phyloP scores from a whole-genome alignment of 2,888 invertebrate species.

The Leptinotarsa haldemani region DNA sequence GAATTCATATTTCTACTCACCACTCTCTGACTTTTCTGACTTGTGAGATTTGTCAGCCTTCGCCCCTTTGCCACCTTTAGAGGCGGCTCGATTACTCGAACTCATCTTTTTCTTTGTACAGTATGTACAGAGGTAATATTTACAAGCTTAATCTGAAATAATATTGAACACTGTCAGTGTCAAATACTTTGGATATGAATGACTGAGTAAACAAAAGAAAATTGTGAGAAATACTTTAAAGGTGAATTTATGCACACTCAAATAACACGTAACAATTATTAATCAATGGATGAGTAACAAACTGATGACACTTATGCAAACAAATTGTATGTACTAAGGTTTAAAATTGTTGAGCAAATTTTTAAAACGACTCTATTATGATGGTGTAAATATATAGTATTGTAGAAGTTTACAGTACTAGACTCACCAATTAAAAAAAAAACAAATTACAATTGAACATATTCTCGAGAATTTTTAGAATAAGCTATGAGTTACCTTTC shows the following conservation, averaged over 20 bases:
- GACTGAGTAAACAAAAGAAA: slow-evolving; percentile 14
- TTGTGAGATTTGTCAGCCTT: slow-evolving; percentile 64
- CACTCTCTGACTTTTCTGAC: slow-evolving; percentile 63
- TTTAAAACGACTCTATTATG: too few relatives aligned
- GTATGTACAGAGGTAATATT: slow-evolving; percentile 84
- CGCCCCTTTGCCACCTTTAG: slow-evolving; percentile 70
- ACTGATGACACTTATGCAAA: too few relatives aligned
- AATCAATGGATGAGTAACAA: too few relatives aligned
- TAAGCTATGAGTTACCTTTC: too few relatives aligned
- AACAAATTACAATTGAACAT: too few relatives aligned
- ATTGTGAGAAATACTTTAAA: background rate
- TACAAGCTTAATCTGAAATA: slow-evolving; percentile 76
- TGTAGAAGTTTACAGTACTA: too few relatives aligned
- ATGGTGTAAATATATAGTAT: too few relatives aligned
- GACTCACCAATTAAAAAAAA: too few relatives aligned
- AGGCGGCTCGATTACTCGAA: slow-evolving; percentile 77
- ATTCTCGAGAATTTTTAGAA: too few relatives aligned
- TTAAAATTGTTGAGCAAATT: too few relatives aligned
- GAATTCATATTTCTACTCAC: slow-evolving; percentile 48
- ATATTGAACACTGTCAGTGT: slow-evolving; percentile 46
- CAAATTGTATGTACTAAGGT: too few relatives aligned
- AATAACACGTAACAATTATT: too few relatives aligned
- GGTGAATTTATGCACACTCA: background rate
- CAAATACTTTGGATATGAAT: slow-evolving; percentile 27
- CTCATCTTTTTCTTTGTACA: slow-evolving; percentile 74